Conservation (phyloP, 1,140 invertebrate genomes). For the Bradysia coprophila region DNA sequence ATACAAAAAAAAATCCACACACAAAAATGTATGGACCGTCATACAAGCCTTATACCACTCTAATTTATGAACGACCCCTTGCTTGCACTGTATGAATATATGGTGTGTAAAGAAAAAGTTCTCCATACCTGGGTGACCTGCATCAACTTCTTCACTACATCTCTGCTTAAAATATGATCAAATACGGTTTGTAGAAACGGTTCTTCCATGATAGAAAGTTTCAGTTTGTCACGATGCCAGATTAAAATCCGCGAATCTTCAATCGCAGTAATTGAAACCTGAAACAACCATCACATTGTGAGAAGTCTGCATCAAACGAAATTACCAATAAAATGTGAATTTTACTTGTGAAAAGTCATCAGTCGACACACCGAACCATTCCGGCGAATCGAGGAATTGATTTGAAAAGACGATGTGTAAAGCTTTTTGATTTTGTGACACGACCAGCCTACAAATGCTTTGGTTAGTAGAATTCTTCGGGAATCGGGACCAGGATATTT, state of each 20-base stretch:
- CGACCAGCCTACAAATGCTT: constrained; percentile 46
- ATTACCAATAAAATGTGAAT: background rate
- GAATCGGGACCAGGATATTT: background rate
- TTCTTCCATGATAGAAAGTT: constrained; percentile 66
- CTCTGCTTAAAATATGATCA: constrained; percentile 69
- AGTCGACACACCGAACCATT: constrained; percentile 80
- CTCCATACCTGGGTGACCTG: constrained; percentile 44
- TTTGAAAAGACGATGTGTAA: constrained; percentile 74
- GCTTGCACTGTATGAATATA: too few relatives aligned
- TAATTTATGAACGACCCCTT: too few relatives aligned
- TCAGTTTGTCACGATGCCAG: constrained; percentile 72
- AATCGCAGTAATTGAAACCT: constrained; percentile 77
- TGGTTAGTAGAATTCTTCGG: background rate
- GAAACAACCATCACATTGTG: constrained; percentile 3
- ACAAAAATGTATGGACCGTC: too few relatives aligned
- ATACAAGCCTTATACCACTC: too few relatives aligned
- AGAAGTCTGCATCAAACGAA: constrained; percentile 1
- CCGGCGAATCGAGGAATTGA: constrained; percentile 83
- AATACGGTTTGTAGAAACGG: constrained; percentile 70
- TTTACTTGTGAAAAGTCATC: constrained; percentile 75
- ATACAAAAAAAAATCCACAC: too few relatives aligned
- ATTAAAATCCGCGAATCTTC: constrained; percentile 70
- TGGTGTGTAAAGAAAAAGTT: too few relatives aligned
- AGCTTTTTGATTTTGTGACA: constrained; percentile 67
- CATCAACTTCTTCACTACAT: constrained; percentile 80